Percentiles rank a stretch among this genome's conserved stretches.
Conservation (phyloP, 2,113 vertebrate genomes). For the Polypterus bichir region DNA sequence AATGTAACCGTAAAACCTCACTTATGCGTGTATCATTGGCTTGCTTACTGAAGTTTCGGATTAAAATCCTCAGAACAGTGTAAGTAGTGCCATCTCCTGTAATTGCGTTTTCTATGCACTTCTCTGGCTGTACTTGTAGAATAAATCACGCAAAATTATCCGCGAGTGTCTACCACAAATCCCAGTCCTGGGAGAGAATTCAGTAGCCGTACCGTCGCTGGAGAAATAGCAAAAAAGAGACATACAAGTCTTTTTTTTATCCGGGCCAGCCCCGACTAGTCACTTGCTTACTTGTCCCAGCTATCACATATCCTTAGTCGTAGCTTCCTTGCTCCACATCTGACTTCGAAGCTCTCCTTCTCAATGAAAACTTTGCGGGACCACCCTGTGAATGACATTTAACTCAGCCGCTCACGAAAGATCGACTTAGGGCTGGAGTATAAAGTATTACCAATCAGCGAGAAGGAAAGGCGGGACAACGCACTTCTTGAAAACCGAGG, state of each 20-base stretch:
- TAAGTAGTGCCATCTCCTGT: too few relatives aligned
- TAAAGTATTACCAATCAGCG: constrained; percentile 28
- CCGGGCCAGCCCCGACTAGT: neutral
- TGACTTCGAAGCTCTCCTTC: constrained; percentile 29
- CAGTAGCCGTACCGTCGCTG: neutral
- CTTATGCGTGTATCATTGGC: neutral
- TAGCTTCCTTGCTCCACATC: constrained; percentile 35
- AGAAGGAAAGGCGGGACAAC: constrained; percentile 28
- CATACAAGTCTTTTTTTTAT: neutral
- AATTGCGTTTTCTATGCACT: neutral
- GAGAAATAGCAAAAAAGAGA: neutral
- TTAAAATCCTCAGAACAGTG: too few relatives aligned
- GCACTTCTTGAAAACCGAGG: neutral
- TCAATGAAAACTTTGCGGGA: constrained; percentile 26
- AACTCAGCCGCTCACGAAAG: constrained; percentile 30
- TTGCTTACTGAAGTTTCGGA: neutral
- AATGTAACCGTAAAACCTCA: neutral
- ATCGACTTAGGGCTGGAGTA: neutral
- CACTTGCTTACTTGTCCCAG: neutral
- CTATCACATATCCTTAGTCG: constrained; percentile 13
- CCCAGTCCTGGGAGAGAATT: neutral
- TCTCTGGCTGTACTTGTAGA: neutral
- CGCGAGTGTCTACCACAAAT: neutral
- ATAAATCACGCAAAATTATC: neutral
- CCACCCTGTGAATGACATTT: constrained; percentile 21